Base-by-base conservation (phyloP, 2,888 invertebrate genomes). In the Diaprepes abbreviatus region DNA sequence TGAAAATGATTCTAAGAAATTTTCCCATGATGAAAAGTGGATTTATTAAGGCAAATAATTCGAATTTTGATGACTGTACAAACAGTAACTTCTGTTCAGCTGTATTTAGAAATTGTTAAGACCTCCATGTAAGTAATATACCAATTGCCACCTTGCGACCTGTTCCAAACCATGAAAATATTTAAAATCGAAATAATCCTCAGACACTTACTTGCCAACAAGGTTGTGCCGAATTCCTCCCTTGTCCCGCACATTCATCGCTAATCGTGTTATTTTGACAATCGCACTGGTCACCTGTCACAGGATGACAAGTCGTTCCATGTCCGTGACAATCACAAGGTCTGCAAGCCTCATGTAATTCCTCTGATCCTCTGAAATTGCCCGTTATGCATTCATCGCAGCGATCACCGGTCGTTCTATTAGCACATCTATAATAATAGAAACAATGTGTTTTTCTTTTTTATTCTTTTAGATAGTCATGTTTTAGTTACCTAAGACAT, bases 211-310 rank as follows among this genome's bases (percentile, higher is more conserved):
- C 89, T 82, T 90, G 92, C 93, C 94, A 95, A 84, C 94, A 95
- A 1, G 80, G 81, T 83, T 87, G 91, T 78, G 87, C 87, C 0
- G 90, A 90, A 79, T 92, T 92, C 82, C 92, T 92, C 74, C 90
- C 92, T 70, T 88, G 87, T n/a, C 90, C 90, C 35, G 89, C 89
- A 79, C 94, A 93, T 43, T 91, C 89, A 86, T 96, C 94, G 79
- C 92, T 93, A 83, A 96, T 95, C 0, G 97, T 97, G 83, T 97
- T 97, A 84, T 97, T 97, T 74, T 93, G 92, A 81, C 97, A 97
- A 83, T 95, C 93, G 83, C 97, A 97, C 79, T 95, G 93, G 82
- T 94, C 93, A 3, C 97, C 97, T 0, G 95, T 93, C 7, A 95
- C 91, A 2, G 93, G 90, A 85, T 97, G 93, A 81, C 97, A 97